A percentile compares a stretch with the other conserved stretches of the same genome.
phyloP scores from a whole-genome alignment of 2,113 vertebrate genomes.

The Bos indicus region DNA sequence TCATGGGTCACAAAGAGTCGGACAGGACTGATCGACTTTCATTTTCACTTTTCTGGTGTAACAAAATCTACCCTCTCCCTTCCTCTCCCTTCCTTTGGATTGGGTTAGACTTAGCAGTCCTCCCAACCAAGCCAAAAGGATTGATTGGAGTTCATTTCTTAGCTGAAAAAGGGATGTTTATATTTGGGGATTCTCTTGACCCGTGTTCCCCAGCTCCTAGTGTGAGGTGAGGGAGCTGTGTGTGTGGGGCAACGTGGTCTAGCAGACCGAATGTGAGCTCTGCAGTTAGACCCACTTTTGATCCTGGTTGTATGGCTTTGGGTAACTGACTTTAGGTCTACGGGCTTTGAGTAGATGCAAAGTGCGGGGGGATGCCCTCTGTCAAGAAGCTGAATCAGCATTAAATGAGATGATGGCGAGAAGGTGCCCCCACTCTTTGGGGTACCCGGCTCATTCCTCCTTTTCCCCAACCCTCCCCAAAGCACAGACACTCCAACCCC shows the following conservation, averaged over 20 bases:
- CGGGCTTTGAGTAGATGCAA: background rate
- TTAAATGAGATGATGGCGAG: fast-evolving
- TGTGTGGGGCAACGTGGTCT: background rate
- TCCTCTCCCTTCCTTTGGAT: background rate
- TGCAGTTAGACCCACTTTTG: background rate
- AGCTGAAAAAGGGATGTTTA: background rate
- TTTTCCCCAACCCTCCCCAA: background rate
- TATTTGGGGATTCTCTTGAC: background rate
- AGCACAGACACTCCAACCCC: background rate
- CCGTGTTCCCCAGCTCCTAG: background rate
- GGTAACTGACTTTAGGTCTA: background rate
- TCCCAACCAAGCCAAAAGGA: background rate
- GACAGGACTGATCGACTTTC: background rate
- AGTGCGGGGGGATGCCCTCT: background rate
- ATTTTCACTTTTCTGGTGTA: background rate
- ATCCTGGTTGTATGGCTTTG: background rate
- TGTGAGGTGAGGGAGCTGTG: background rate
- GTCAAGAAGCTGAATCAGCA: background rate
- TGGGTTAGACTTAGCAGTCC: background rate
- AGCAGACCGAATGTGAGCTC: background rate
- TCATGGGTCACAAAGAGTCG: fast-evolving
- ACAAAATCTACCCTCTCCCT: background rate
- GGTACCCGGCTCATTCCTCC: background rate
- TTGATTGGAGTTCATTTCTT: background rate
- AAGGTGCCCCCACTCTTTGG: fast-evolving